A percentile compares a stretch with the other conserved stretches of the same genome.
phyloP scores from a whole-genome alignment of 2,888 invertebrate genomes.

The Trissonchulus sp. region DNA sequence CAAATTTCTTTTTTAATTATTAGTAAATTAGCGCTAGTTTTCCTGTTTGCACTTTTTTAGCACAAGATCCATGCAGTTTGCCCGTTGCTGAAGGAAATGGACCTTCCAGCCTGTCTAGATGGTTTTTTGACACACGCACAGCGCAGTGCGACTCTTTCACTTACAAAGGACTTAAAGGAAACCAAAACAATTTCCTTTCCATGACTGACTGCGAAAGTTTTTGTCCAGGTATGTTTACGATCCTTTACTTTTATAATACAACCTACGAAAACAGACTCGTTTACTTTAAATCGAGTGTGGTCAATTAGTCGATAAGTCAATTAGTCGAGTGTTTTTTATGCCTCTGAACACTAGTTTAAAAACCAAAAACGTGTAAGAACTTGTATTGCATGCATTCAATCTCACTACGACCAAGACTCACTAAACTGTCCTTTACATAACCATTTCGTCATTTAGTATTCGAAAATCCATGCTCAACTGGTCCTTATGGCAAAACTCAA shows the following conservation, averaged over 20 bases:
- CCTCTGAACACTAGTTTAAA: no score
- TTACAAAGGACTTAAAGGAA: conserved; percentile 26
- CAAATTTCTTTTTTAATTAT: no score
- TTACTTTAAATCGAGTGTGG: background rate
- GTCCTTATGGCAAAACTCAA: background rate
- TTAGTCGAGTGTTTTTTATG: no score
- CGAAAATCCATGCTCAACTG: conserved; percentile 24
- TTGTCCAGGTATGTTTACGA: conserved; percentile 26
- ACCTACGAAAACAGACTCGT: background rate
- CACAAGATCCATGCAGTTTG: background rate
- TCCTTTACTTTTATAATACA: no score
- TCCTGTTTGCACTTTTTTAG: background rate
- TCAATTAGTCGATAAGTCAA: no score
- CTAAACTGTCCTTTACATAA: no score
- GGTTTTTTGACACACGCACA: conserved; percentile 41
- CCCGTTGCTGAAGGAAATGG: background rate
- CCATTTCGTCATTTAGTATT: no score
- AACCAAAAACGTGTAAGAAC: no score
- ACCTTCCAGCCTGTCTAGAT: conserved; percentile 33
- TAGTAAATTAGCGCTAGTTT: no score
- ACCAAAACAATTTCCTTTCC: conserved; percentile 24
- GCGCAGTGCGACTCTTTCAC: conserved; percentile 40
- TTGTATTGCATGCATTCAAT: no score
- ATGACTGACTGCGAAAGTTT: background rate
- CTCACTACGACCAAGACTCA: no score